Evolutionary conservation across 2,797 vertebrate species (phyloP).

Genomic region (Microctenopoma steveboyesi): DNA sequence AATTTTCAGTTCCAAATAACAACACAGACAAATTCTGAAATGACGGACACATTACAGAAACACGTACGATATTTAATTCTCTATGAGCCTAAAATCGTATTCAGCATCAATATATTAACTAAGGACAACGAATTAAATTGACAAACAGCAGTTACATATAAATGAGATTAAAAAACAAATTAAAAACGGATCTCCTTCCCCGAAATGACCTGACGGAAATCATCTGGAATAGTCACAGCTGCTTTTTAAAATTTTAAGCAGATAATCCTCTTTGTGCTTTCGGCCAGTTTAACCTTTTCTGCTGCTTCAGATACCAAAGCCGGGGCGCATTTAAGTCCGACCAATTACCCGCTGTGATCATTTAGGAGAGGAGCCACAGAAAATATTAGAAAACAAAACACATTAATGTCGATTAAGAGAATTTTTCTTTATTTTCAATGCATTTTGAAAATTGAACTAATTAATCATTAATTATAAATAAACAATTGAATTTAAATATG

Average conservation of each 20-base stretch:
- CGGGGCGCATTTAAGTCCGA: background rate
- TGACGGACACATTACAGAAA: background rate
- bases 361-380: background rate
- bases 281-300: slow-evolving; percentile 50
- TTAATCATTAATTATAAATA: no score
- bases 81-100: background rate
- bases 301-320: slow-evolving; percentile 10
- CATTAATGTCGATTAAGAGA: background rate
- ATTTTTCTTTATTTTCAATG: background rate
- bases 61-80: background rate
- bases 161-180: slow-evolving; percentile 31
- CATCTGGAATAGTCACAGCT: slow-evolving; percentile 34
- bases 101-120: background rate
- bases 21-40: background rate
- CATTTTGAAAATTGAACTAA: no score
- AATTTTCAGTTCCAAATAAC: background rate
- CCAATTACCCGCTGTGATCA: slow-evolving; percentile 36
- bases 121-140: slow-evolving; percentile 3
- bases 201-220: slow-evolving; percentile 29
- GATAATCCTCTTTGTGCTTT: slow-evolving; percentile 65
- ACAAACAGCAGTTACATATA: slow-evolving; percentile 8
- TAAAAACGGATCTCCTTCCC: slow-evolving; percentile 4
- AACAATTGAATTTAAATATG: background rate
- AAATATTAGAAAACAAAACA: background rate
- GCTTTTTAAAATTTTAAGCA: slow-evolving; percentile 18